Evolutionary conservation across 1,140 invertebrate species (phyloP), one percentile per base, ranked within the genome.

Genomic region (Heliconius nattereri): DNA sequence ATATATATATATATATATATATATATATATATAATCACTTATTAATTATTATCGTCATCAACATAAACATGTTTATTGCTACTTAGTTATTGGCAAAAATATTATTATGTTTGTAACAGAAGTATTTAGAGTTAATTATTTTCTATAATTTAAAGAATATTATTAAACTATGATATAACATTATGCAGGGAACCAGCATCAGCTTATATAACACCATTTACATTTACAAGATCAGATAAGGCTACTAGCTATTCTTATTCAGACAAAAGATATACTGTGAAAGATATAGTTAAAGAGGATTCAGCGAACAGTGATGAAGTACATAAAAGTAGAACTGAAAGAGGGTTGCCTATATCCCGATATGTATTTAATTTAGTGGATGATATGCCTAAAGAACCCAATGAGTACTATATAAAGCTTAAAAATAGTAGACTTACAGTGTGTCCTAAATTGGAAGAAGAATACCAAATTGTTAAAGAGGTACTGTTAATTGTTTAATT

Each of bases 151-250:
- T 8, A 52, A 76, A 78, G n/a, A n/a, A n/a, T n/a, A 70, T 81
- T 45, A 80, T 80, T n/a, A 45, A 72, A 35, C 71, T 37, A 32
- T 45, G 13, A 16, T 45, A 72, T 35, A 11, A 52, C 9, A 77
- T 72, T 66, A 79, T 71, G 54, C 79, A 92, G 93, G 81, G 80
- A 95, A 95, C 84, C 94, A 89, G 78, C 87, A n/a, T 96, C 96
- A 49, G 91, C 97, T 26, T 97, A 97, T 86, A 94, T 98, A 57
- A 95, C 97, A 45, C 98, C 98, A 35, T 94, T 96, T 20, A 95
- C 96, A 20, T 98, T 98, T 88, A 97, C 97, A 52, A 95, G 97
- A 82, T 96, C 97, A 87, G 97, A 98, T 85, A 96, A 94, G 11
- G 94, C 96, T 37, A 95, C 96, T 74, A 93, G 93, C 16, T 95